Base-by-base conservation (phyloP, 2,888 invertebrate genomes). In the Tetramorium bicarinatum region DNA sequence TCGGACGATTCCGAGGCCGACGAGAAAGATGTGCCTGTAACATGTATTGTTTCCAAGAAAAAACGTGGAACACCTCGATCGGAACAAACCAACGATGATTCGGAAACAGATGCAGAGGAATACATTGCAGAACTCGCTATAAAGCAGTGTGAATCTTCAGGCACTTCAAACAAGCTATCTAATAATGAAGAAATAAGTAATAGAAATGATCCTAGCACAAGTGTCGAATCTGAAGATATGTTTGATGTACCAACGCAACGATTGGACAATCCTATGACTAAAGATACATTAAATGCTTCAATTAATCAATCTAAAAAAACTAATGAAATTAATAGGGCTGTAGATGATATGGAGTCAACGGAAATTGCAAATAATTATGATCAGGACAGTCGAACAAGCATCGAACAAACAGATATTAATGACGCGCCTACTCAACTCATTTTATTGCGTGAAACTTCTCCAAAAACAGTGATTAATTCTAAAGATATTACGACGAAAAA, bases 241-340 rank as follows among this genome's bases (percentile, higher is more conserved):
- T 87, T 86, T n/a, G 81, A 91, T 8, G 18, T 44, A 25, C 72
- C 25, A n/a, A 84, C 91, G 15, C 85, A 91, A 71, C 59, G 21
- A 25, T 7, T 47, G 4, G 62, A 54, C 9, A 7, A 21, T 25
- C 8, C 2, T 44, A 1, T 0, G 3, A 56, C 15, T 3, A 25
- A 64, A 13, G 1, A 81, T 34, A 61, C 25, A 11, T 44, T 38
- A 4, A 21, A 59, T 21, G 49, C 44, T n/a, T 29, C 61, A 15
- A 18, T 3, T 0, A 29, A 52, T 18, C 54, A 59, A 13, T 1
- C 9, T 34, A 6, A 25, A 11, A 13, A 15, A 13, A 25, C 52
- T 29, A 52, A 54, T n/a, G 15, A 6, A 52, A 66, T 34, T 15
- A 38, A 47, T 38, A 29, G 15, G 0, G 0, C 25, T 56, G 18